Base-by-base conservation (phyloP, 2,797 vertebrate genomes). In the Myripristis jacobus region DNA sequence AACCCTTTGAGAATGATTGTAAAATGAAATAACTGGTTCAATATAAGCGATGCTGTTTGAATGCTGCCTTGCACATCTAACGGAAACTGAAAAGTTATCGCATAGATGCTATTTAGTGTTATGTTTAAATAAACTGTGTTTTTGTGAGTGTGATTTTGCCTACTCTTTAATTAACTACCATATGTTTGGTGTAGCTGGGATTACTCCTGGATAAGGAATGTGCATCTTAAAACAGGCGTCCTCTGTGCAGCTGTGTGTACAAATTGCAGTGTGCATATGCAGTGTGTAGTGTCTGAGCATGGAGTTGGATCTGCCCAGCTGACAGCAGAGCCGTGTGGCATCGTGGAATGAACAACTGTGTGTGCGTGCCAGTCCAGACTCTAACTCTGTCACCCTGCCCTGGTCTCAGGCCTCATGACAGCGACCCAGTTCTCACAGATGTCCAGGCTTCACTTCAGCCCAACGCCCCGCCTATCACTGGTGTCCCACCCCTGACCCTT, bases 361-460 rank as follows among this genome's bases (percentile, higher is more conserved):
- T 73, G 57, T 66, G 44, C 24, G 70, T 73, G 57, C 72, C 59
- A 68, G 66, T 72, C 66, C 72, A 85, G 72, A 88, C 79, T 75
- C 73, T 88, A 84, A 90, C 81, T 81, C 69, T 91, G 77, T 92
- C 83, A 82, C 88, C 83, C 82, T 84, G 66, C 87, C 85, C 86
- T 90, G 69, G 65, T 88, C 84, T 75, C 82, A 92, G 92, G 89
- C 85, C 80, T 72, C 82, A 82, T 31, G 80, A 89, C 82, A 79
- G 79, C 48, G 83, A 85, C 81, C 80, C 87, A 79, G 31, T 82
- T 89, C 87, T 80, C 79, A 70, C 87, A 86, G 91, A 90, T 69
- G 75, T 65, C 63, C 78, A 61, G 48, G 25, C 70, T 24, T 67
- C 82, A 55, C 75, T 77, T 70, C 83, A 43, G 56, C 73, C 82